Percentiles rank a stretch among this genome's conserved stretches.
Conservation (phyloP, 2,797 vertebrate genomes). For the Xiphorhynchus erythropygius region DNA sequence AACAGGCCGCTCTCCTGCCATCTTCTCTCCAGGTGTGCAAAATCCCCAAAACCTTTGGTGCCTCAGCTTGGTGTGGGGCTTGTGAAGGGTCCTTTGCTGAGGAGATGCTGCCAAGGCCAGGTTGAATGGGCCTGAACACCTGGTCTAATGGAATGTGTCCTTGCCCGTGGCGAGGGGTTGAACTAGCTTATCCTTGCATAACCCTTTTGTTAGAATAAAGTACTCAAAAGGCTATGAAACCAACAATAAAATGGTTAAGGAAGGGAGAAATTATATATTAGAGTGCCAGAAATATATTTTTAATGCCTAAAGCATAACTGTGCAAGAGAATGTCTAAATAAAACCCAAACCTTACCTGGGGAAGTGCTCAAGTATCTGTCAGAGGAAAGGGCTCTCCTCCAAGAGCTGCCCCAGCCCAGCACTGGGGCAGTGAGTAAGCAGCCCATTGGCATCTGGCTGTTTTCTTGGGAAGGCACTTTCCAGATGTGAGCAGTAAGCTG, state of each 20-base stretch:
- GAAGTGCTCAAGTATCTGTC: background rate
- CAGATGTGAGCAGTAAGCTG: background rate
- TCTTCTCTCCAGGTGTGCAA: conserved; percentile 93
- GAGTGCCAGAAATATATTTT: background rate
- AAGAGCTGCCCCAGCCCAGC: background rate
- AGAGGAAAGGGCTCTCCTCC: background rate
- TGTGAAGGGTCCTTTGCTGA: background rate
- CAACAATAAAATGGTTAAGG: background rate
- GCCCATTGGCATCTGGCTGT: background rate
- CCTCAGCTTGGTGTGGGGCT: background rate
- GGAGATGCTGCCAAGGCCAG: background rate
- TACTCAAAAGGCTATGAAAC: background rate
- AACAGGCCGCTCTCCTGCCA: conserved; percentile 86
- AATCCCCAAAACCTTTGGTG: background rate
- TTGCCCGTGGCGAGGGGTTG: background rate
- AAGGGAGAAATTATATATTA: background rate
- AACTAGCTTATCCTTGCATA: background rate
- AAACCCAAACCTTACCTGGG: background rate
- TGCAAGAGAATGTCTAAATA: background rate
- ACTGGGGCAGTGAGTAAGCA: background rate
- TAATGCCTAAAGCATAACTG: background rate
- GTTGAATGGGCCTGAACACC: background rate
- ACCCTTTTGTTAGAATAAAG: background rate
- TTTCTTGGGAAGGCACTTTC: background rate
- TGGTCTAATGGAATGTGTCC: background rate